Base-by-base conservation (phyloP, 2,888 invertebrate species). In the Apotomis turbidana region DNA sequence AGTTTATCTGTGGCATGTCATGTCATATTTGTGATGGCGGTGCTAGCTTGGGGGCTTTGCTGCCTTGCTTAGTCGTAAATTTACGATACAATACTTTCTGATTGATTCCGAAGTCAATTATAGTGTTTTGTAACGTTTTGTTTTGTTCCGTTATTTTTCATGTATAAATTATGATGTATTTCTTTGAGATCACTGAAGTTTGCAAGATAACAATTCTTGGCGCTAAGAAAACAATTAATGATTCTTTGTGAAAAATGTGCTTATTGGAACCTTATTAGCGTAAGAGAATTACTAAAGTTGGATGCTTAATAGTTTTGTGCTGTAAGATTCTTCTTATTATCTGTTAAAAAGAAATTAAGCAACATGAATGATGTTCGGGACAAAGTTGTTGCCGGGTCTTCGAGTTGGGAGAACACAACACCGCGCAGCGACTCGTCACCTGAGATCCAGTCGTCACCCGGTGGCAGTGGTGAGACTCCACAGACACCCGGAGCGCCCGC, bases 401-500 rank as follows among this genome's bases (percentile, higher is more conserved):
- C 93, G 70, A 86, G 89, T 77, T 93, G 93, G 93, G 93, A 93
- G 81, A 89, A 78, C 80, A 83, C 86, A 54, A 82, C 86, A 59
- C 81, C 85, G 38, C 88, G 88, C 71, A 91, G 88, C 78, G 93
- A 93, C 76, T 90, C 90, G 12, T 91, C 93, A 49, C 91, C 93
- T 9, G 93, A 93, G 75, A 85, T 86, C 27, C 91, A 93, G 74
- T 90, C 91, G 1, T 92, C 93, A 12, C 93, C 93, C 0, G 87
- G 90, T 74, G 87, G 87, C 12, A 89, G 92, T 69, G 90, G 89
- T 4, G 93, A 93, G 69, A 89, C 90, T 0, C 95, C 95, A 3
- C 94, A 94, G 76, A 95, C 95, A 8, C 95, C 95, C 9, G 95
- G 95, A 68, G 91, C 94, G 57, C 95, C 95, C n/a, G 94, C 89